These are phyloP conservation scores for Nothoprocta perdicaria DNA, from an alignment of 2,113 vertebrate species.

Conservation along the genomic window DNA sequence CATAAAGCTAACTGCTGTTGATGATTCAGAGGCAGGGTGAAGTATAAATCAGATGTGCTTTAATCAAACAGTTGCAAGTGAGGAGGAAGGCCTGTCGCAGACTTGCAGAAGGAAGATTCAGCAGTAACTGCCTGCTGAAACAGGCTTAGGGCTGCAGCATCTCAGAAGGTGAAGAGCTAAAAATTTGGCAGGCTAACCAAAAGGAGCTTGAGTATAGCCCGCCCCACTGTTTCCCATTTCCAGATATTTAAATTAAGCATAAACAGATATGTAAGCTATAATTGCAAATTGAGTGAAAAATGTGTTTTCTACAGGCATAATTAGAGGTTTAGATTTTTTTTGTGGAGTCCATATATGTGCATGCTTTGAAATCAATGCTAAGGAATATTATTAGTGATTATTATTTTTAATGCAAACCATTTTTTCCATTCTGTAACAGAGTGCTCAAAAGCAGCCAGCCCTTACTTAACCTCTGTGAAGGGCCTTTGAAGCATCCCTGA, in stretches of 20 bases:
- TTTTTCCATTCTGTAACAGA: background rate
- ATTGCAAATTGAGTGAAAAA: background rate
- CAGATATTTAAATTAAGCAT: slow-evolving; percentile 26
- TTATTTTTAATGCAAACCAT: background rate
- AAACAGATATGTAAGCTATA: background rate
- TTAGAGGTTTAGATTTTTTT: background rate
- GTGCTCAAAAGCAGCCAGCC: background rate
- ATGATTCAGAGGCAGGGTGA: slow-evolving; percentile 9
- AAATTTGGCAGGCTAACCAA: background rate
- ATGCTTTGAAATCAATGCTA: background rate
- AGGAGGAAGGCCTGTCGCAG: background rate
- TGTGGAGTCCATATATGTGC: background rate
- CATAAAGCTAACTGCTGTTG: background rate
- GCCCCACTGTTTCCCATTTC: background rate
- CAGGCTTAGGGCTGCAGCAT: background rate
- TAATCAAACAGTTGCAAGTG: slow-evolving; percentile 23
- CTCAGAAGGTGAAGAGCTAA: background rate
- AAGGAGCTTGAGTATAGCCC: background rate
- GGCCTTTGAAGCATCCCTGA: background rate
- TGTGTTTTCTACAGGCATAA: background rate
- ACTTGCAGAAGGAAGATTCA: background rate
- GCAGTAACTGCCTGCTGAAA: background rate
- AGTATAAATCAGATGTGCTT: slow-evolving; percentile 11
- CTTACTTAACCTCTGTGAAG: background rate
- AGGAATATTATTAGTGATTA: background rate